phyloP scores from a whole-genome alignment of 2,113 vertebrate species.

The Gallinago media region DNA sequence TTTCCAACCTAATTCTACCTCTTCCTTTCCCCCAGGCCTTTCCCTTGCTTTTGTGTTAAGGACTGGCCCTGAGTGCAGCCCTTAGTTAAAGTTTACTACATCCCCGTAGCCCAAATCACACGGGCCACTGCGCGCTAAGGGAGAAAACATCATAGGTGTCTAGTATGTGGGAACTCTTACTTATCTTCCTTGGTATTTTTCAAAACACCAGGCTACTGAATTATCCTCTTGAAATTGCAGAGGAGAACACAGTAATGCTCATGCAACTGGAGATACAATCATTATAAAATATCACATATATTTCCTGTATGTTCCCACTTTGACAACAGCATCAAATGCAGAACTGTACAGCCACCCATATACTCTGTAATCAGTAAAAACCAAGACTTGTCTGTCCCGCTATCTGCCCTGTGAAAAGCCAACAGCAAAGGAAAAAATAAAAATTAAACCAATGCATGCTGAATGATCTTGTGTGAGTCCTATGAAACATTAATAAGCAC shows the following conservation, averaged over 20 bases:
- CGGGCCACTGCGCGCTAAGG: fast-evolving
- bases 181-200: not conserved
- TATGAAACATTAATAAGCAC: not conserved
- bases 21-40: not conserved
- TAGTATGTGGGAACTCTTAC: not conserved
- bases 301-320: not conserved
- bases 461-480: not conserved
- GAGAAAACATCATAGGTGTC: not conserved
- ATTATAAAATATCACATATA: not conserved
- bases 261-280: not conserved
- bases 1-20: not conserved
- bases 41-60: not conserved
- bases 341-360: not conserved
- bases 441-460: not conserved
- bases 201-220: not conserved
- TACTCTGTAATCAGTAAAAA: not conserved
- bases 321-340: not conserved
- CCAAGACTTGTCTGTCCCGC: not conserved
- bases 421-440: not conserved
- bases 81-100: not conserved
- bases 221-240: not conserved
- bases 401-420: not conserved
- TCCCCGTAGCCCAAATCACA: not conserved
- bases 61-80: not conserved
- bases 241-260: not conserved